Conservation (phyloP, 2,888 invertebrate species). For the Chironomus tentans region DNA sequence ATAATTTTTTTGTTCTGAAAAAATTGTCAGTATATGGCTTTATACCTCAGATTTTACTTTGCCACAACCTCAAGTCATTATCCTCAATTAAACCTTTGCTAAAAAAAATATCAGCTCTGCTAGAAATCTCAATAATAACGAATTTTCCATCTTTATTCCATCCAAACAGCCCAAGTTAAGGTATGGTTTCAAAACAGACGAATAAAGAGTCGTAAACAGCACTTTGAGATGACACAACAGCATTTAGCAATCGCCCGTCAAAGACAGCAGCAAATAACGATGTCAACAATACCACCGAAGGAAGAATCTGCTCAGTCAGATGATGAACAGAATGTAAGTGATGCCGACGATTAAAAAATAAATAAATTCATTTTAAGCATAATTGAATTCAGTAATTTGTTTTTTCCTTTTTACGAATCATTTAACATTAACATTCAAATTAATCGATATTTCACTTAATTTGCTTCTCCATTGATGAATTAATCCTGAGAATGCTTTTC, state of each 20-base stretch:
- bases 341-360: slow-evolving; percentile 20
- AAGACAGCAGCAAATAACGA: slow-evolving; percentile 35
- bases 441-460: slow-evolving; percentile 12
- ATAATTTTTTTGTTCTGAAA: too few relatives aligned
- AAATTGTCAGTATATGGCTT: too few relatives aligned
- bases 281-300: background rate
- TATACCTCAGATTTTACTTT: too few relatives aligned
- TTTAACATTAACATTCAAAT: slow-evolving; percentile 6
- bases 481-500: slow-evolving; percentile 3
- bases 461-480: background rate
- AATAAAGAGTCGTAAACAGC: slow-evolving; percentile 86
- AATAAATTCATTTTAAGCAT: background rate
- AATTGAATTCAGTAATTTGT: slow-evolving; percentile 1
- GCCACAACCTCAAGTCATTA: too few relatives aligned
- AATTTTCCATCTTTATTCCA: too few relatives aligned
- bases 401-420: slow-evolving; percentile 4
- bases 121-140: background rate
- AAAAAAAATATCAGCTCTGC: too few relatives aligned
- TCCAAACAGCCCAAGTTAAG: slow-evolving; percentile 54
- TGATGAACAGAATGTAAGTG: slow-evolving; percentile 13
- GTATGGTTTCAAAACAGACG: slow-evolving; percentile 47
- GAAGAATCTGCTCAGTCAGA: slow-evolving; percentile 15
- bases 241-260: slow-evolving; percentile 52
- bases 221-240: slow-evolving; percentile 84
- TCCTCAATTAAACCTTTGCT: too few relatives aligned